phyloP scores from a whole-genome alignment of 1,140 invertebrate genomes.

The Heliothis virescens region DNA sequence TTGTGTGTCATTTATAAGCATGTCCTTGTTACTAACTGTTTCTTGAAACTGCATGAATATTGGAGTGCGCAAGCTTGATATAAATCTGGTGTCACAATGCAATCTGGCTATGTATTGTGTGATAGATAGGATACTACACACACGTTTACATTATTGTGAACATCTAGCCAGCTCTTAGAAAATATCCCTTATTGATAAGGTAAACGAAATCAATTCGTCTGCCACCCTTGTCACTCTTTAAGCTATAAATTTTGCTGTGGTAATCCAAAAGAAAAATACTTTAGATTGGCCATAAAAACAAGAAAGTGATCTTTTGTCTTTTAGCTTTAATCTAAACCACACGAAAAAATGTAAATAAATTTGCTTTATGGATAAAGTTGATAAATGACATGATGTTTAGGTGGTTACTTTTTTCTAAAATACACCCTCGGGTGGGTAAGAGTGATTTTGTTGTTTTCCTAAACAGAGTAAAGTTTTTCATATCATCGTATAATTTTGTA shows the following conservation, averaged over 20 bases:
- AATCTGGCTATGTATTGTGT: slow-evolving; percentile 1
- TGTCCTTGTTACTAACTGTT: not conserved
- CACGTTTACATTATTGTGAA: too few species aligned
- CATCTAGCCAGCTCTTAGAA: too few species aligned
- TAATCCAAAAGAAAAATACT: slow-evolving; percentile 28
- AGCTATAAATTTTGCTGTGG: slow-evolving; percentile 5
- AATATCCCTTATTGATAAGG: too few species aligned
- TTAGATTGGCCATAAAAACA: slow-evolving; percentile 10
- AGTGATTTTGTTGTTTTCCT: too few species aligned
- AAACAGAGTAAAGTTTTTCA: too few species aligned
- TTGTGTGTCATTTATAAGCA: not conserved
- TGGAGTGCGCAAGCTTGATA: not conserved
- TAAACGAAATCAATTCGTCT: not conserved
- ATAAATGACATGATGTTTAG: too few species aligned
- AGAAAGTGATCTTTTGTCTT: not conserved
- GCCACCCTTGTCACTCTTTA: not conserved
- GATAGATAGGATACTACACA: too few species aligned
- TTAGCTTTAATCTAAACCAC: not conserved
- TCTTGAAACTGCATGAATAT: not conserved
- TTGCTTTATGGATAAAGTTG: not conserved
- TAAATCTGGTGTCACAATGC: not conserved
- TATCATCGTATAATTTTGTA: too few species aligned
- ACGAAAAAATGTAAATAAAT: not conserved
- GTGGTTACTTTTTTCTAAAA: too few species aligned
- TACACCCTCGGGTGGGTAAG: too few species aligned